Evolutionary conservation across 2,113 vertebrate genomes (phyloP), one percentile per base, ranked within the genome.

Genomic region (Perca fluviatilis): DNA sequence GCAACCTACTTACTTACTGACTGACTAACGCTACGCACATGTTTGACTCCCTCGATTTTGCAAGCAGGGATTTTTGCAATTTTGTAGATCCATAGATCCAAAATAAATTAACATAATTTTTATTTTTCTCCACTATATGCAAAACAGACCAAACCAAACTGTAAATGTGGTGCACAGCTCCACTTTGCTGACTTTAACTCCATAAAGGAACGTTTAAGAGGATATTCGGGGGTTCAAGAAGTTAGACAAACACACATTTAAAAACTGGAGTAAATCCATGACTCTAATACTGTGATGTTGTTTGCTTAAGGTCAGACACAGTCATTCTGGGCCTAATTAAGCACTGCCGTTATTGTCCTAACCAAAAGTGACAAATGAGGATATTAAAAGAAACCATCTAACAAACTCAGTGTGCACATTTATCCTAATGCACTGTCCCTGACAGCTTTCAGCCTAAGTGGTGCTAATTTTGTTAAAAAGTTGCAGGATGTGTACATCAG

Each of bases 391-490:
- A 56, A 61, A 53, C 11, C 8, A 3, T 68, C 15, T 15, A 27
- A 69, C 16, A 43, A 62, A 66, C 14, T 21, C 19, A 43, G 40
- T 3, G 23, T 43, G 40, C 6, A 56, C 10, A 46, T 51, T 6
- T 67, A n/a, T 33, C n/a, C n/a, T 63, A 14, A 49, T 56, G n/a
- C 12, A 16, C 33, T 21, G 21, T 14, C 40, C 23, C 36, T 33
- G 14, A 50, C 40, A 56, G n/a, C 53, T 57, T 71, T 47, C 49
- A 66, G 18, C 43, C 56, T 74, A 63, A 74, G 23, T 50, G 36
- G 21, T 54, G 33, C 36, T 23, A 62, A 67, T 11, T 49, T 9
- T 23, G 16, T 40, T 67, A 21, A 25, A 65, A 70, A 65, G 13
- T 18, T n/a, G 14, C 57, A 70, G 23, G 6, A 69, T 43, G 16